Evolutionary conservation across 2,888 invertebrate genomes (phyloP).

Genomic region (Kuschelorhynchus macadamiae): DNA sequence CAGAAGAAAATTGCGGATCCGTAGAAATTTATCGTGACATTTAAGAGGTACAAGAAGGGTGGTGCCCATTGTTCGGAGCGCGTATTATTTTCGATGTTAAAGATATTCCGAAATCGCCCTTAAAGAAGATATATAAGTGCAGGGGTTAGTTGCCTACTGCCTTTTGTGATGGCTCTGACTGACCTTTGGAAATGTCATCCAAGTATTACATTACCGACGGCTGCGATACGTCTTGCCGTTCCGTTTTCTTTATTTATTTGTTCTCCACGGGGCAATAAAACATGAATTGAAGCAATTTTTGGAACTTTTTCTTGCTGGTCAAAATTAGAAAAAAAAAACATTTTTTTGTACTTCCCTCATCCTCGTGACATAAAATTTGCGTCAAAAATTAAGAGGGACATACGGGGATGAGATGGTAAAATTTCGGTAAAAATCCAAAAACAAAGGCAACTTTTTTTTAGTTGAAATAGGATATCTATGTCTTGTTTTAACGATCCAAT

Average conservation of each 20-base stretch:
- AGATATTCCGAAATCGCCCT: conserved; percentile 61
- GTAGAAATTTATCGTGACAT: conserved; percentile 55
- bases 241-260: conserved; percentile 18
- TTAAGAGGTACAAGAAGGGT: conserved; percentile 52
- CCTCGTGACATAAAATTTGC: too few species aligned
- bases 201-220: conserved; percentile 44
- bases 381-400: too few species aligned
- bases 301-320: too few species aligned
- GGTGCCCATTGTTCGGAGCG: conserved; percentile 50
- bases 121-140: conserved; percentile 64
- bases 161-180: conserved; percentile 52
- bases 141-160: conserved; percentile 64
- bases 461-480: too few species aligned
- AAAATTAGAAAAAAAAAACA: too few species aligned
- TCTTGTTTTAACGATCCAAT: too few species aligned
- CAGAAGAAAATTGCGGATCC: conserved; percentile 47
- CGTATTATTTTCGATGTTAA: conserved; percentile 57
- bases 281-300: too few species aligned
- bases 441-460: too few species aligned
- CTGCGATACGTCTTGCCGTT: background rate
- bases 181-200: conserved; percentile 63
- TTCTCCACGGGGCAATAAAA: too few species aligned
- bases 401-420: too few species aligned
- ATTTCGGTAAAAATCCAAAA: too few species aligned
- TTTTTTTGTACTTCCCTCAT: too few species aligned